These are phyloP conservation scores for Sesia bembeciformis DNA, from an alignment of 2,888 invertebrate species.

Conservation along the genomic window DNA sequence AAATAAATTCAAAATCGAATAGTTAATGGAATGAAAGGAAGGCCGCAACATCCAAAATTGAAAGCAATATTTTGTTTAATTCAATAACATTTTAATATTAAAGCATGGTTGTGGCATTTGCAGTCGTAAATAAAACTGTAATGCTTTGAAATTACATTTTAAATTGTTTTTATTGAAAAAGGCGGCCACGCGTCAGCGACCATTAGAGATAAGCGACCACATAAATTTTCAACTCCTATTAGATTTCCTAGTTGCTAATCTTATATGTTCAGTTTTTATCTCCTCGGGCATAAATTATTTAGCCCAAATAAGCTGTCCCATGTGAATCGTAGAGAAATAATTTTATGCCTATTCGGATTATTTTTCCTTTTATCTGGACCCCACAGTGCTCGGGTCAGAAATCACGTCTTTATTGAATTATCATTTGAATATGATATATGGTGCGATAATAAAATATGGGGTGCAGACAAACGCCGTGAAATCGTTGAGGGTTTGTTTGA, in stretches of 20 bases:
- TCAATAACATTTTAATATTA: not conserved
- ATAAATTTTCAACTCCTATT: constrained; percentile 53
- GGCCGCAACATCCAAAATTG: not conserved
- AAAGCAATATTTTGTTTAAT: not conserved
- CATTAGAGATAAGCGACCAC: constrained; percentile 48
- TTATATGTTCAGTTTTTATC: constrained; percentile 36
- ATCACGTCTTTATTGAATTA: constrained; percentile 66
- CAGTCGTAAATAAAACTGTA: constrained; percentile 18
- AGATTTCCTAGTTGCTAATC: constrained; percentile 51
- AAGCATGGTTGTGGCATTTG: not conserved
- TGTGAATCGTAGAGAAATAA: constrained; percentile 42
- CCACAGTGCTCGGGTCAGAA: constrained; percentile 42
- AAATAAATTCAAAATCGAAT: not conserved
- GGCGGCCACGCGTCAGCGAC: constrained; percentile 37
- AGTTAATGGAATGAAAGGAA: not conserved
- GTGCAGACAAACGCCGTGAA: constrained; percentile 52
- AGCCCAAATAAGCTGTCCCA: constrained; percentile 45
- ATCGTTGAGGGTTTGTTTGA: constrained; percentile 21
- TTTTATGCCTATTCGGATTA: constrained; percentile 62
- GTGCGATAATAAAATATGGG: constrained; percentile 45
- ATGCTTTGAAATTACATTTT: constrained; percentile 44
- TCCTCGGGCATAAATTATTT: constrained; percentile 52
- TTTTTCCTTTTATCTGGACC: constrained; percentile 49
- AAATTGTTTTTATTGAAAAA: constrained; percentile 37
- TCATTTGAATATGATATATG: constrained; percentile 69